These are phyloP conservation scores for Podarcis cretensis DNA, from an alignment of 2,113 vertebrate genomes.

Conservation along the genomic window DNA sequence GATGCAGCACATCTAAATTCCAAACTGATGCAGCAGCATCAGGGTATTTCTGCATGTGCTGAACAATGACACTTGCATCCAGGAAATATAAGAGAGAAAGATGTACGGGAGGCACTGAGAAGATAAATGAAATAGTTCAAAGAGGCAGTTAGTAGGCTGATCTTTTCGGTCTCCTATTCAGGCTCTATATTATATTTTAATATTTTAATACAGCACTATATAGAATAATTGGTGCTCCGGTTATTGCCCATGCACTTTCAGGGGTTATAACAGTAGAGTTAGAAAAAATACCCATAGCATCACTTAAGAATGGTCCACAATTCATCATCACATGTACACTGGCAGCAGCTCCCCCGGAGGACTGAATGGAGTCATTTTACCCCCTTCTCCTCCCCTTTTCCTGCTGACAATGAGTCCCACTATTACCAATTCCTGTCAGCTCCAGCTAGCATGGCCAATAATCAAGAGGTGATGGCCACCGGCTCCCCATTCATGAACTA, in stretches of 20 bases:
- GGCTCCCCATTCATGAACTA: no score
- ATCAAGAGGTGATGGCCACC: no score
- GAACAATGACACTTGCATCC: conserved; percentile 64
- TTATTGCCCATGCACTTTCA: background rate
- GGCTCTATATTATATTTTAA: background rate
- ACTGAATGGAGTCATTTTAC: background rate
- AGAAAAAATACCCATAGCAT: background rate
- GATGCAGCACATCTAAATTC: conserved; percentile 67
- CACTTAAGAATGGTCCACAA: background rate
- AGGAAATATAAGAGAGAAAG: background rate
- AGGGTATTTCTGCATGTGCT: background rate
- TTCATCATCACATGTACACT: background rate
- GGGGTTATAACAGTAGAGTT: background rate
- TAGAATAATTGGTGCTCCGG: background rate
- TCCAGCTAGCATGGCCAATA: no score
- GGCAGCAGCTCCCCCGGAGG: background rate
- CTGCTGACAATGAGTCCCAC: background rate
- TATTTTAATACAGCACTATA: background rate
- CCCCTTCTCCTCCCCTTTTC: no score
- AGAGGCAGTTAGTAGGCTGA: background rate
- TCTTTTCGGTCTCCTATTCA: conserved; percentile 40
- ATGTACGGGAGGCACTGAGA: background rate
- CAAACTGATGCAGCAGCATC: conserved; percentile 36
- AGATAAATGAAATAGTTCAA: background rate
- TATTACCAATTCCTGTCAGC: no score